Base-by-base conservation (phyloP, 2,113 vertebrate species). In the Pelecanoides urinatrix region DNA sequence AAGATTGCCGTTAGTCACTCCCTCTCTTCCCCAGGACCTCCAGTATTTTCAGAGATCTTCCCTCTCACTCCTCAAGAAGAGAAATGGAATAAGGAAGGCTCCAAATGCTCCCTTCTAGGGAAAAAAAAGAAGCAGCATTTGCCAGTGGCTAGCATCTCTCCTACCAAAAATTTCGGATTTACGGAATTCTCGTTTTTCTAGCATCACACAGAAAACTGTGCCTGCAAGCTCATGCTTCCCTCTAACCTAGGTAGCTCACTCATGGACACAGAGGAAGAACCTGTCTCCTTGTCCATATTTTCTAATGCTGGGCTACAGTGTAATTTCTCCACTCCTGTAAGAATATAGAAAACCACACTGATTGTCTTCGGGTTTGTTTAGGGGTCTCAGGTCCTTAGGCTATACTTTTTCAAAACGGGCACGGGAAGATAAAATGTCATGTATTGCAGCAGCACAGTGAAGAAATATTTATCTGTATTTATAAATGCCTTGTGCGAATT, bases 231-330 rank as follows among this genome's bases (percentile, higher is more conserved):
- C 22, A 14, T 14, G 50, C 3, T 78, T 82, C 9, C 14, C 47
- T 74, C 34, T 1, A 4, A 52, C 15, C 15, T 27, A 40, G 2
- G 2, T 47, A 74, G 21, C 12, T 84, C n/a, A 42, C 15, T 32
- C 5, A 36, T 1, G 9, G 27, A 44, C 9, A 38, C 15, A 52
- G 26, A 5, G 4, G 2, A 45, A 20, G 12, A 75, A 66, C 16
- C 2, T 8, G 10, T 65, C 25, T 77, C n/a, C 3, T 34, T 30
- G 7, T 32, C 11, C 0, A 0, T 50, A 45, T 9, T 89, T 73
- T 84, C 38, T 67, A 74, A 53, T 20, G 50, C 7, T 23, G 11
- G 42, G 30, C 14, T 50, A 27, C 13, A 6, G 23, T 4, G 9
- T 26, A 47, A 47, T 73, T 91, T 85, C n/a, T 63, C 15, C 12